Base-by-base conservation (phyloP, 2,888 invertebrate species). In the Mesoligia furuncula region DNA sequence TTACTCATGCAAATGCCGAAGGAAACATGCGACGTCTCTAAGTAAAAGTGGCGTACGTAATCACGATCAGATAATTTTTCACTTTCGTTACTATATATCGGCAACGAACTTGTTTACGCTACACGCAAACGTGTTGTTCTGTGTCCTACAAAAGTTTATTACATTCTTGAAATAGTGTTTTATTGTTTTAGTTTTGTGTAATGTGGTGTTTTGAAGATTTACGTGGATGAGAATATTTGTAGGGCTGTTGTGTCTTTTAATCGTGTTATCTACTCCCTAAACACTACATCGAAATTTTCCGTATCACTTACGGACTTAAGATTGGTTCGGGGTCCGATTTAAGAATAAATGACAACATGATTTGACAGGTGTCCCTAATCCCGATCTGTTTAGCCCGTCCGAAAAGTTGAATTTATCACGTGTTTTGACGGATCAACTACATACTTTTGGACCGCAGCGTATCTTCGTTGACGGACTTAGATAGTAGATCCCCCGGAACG, bases 31-130 rank as follows among this genome's bases (percentile, higher is more conserved):
- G 77, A 88, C 54, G 64, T 66, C 20, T 59, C 9, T 64, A 67
- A 82, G 87, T 85, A 88, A 87, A 88, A 88, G 88, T 79, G 73
- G 80, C 39, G n/a, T 66, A 71, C n/a, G 74, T 80, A 83, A 88
- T 80, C 71, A 68, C 71, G 73, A 86, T 83, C 81, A 83, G 78
- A 84, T 82, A 74, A 75, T 77, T 87, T 87, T 88, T 88, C 84
- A 85, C 89, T 90, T 89, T 90, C 87, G 39, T 89, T 78, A 31
- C 83, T 64, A 82, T 75, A 82, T 65, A 80, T 81, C 67, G 76
- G 66, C 73, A 75, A 73, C 75, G 65, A 79, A 82, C 79, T 84
- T 82, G 84, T 85, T 86, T 81, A 68, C 54, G 71, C 17, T 54
- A 70, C 85, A 85, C 80, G 78, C 77, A 11, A 78, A 24, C 77